A percentile compares a stretch with the other conserved stretches of the same genome.
These are phyloP conservation scores for Euzophera pinguis DNA, from an alignment of 2,888 invertebrate genomes.

Conservation along the genomic window DNA sequence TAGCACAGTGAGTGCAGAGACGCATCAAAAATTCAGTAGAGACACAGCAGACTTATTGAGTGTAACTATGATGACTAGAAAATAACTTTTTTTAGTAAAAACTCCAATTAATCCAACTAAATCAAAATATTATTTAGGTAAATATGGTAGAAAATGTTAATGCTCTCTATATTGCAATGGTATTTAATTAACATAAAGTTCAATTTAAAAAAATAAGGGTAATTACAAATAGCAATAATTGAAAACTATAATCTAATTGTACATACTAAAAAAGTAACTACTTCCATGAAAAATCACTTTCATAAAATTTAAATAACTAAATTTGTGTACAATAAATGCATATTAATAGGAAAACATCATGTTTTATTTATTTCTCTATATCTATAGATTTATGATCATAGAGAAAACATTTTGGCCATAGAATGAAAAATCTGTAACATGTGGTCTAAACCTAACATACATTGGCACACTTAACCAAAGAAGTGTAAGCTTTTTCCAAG, in stretches of 20 bases:
- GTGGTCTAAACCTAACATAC: background rate
- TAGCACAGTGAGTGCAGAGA: no score
- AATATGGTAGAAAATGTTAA: no score
- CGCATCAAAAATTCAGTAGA: background rate
- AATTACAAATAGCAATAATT: no score
- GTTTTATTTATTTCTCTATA: constrained; percentile 19
- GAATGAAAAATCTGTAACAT: background rate
- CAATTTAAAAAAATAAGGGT: no score
- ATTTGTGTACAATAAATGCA: constrained; percentile 25
- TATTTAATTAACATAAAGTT: no score
- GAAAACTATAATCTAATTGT: no score
- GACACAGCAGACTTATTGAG: background rate
- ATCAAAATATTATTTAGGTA: no score
- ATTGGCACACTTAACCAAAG: background rate
- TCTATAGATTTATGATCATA: constrained; percentile 15
- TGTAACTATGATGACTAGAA: background rate
- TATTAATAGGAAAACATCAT: constrained; percentile 32
- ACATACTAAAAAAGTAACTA: no score
- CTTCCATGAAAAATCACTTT: background rate
- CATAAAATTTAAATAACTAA: background rate
- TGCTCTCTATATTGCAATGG: no score
- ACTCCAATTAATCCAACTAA: no score
- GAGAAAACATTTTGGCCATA: background rate
- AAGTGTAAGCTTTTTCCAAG: background rate
- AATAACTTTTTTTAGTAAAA: no score